A percentile compares a stretch with the other conserved stretches of the same genome.
phyloP scores from a whole-genome alignment of 2,888 invertebrate species.

The Lucinisca nassula region DNA sequence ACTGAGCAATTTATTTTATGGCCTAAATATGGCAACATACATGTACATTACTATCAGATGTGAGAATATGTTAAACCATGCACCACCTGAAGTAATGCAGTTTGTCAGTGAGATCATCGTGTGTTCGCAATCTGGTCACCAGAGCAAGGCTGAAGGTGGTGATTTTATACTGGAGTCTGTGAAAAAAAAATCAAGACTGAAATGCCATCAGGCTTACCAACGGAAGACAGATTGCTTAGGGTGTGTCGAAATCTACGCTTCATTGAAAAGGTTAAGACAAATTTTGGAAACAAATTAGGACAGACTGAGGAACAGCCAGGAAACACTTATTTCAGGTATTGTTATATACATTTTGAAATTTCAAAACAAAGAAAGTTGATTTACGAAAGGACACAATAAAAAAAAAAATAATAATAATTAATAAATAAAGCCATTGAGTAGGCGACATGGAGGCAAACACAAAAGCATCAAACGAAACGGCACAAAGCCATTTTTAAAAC shows the following conservation, averaged over 20 bases:
- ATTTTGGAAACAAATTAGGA: neutral
- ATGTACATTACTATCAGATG: neutral
- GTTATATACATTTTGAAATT: too few relatives aligned
- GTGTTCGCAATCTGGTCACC: conserved; percentile 6
- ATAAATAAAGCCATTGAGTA: too few relatives aligned
- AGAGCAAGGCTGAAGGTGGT: conserved; percentile 14
- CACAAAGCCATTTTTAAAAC: too few relatives aligned
- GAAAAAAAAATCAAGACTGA: neutral
- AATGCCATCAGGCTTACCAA: conserved; percentile 1
- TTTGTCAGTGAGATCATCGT: neutral
- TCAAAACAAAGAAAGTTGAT: too few relatives aligned
- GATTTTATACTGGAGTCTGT: neutral
- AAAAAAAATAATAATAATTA: too few relatives aligned
- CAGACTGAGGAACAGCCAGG: neutral
- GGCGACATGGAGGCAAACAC: too few relatives aligned
- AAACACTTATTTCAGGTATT: neutral
- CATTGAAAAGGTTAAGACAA: neutral
- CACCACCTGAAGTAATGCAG: neutral
- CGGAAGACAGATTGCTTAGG: neutral
- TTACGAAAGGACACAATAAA: too few relatives aligned
- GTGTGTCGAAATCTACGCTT: neutral
- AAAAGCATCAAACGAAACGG: too few relatives aligned
- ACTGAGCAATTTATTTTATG: neutral
- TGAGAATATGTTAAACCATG: neutral
- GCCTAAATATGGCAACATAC: neutral